Evolutionary conservation across 1,140 invertebrate species (phyloP).

Genomic region (Asbolus verrucosus): DNA sequence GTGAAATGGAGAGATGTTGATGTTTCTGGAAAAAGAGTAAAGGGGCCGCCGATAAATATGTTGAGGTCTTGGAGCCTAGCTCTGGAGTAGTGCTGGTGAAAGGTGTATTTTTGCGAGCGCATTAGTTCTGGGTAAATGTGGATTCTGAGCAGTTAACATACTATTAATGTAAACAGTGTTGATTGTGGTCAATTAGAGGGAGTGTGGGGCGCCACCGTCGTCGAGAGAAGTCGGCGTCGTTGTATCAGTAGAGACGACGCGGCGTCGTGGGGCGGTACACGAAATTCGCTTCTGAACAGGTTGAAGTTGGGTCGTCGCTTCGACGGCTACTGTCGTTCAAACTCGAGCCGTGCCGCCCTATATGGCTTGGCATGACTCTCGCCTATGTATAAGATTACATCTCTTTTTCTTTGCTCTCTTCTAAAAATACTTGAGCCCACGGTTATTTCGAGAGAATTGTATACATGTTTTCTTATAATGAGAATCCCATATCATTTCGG

Average conservation of each 20-base stretch:
- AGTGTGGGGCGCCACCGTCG: constrained; percentile 39
- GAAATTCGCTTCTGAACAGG: background rate
- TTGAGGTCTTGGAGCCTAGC: constrained; percentile 12
- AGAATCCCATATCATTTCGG: constrained; percentile 56
- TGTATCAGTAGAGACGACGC: constrained; percentile 32
- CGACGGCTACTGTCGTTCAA: constrained; percentile 55
- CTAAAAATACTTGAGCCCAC: constrained; percentile 64
- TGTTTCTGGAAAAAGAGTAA: constrained; percentile 25
- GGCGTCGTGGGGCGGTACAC: constrained; percentile 32
- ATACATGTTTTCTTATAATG: constrained; percentile 58
- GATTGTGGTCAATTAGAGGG: constrained; percentile 46
- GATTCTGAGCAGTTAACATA: constrained; percentile 52
- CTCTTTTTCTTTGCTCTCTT: constrained; percentile 63
- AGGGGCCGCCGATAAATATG: constrained; percentile 6
- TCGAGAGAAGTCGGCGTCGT: constrained; percentile 14
- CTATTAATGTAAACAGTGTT: constrained; percentile 51
- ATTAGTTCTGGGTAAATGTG: constrained; percentile 48
- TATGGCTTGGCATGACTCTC: constrained; percentile 64
- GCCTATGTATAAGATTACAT: constrained; percentile 65
- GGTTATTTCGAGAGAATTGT: constrained; percentile 64
- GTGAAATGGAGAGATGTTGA: constrained; percentile 9
- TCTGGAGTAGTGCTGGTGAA: constrained; percentile 8
- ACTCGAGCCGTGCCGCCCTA: constrained; percentile 62
- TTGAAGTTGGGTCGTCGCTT: constrained; percentile 45
- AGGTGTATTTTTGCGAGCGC: constrained; percentile 43